Evolutionary conservation across 2,888 invertebrate genomes (phyloP).

Genomic region (Ametastegia equiseti): DNA sequence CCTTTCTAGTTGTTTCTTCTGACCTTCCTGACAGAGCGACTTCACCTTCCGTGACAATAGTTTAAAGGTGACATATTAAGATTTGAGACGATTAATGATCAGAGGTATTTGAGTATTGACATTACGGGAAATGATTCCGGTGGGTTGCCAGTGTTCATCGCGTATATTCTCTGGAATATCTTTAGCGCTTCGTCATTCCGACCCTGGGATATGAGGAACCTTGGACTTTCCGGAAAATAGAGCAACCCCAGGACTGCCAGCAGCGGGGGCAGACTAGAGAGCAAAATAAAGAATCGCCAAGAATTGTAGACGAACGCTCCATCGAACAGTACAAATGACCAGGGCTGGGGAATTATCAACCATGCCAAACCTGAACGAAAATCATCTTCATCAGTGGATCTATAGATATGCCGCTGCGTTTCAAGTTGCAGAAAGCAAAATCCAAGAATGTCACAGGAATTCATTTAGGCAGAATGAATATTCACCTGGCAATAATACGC

Average conservation of each 20-base stretch:
- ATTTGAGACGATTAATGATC: neutral
- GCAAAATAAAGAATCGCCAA: constrained; percentile 73
- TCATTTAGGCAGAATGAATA: constrained; percentile 27
- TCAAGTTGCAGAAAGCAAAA: constrained; percentile 27
- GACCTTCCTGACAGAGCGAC: neutral
- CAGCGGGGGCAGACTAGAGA: constrained; percentile 70
- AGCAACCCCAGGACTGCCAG: constrained; percentile 67
- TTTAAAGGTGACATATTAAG: constrained; percentile 1
- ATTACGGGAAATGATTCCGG: constrained; percentile 70
- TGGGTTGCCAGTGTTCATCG: constrained; percentile 68
- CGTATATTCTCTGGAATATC: constrained; percentile 68
- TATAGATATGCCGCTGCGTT: neutral
- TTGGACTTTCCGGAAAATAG: constrained; percentile 73
- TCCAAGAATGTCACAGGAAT: no score
- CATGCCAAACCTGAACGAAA: constrained; percentile 62
- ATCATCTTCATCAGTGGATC: neutral
- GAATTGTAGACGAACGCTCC: constrained; percentile 64
- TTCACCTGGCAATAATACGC: constrained; percentile 75
- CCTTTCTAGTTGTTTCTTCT: constrained; percentile 70
- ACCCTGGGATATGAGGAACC: constrained; percentile 70
- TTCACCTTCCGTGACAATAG: constrained; percentile 14
- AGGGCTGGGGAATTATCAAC: constrained; percentile 50
- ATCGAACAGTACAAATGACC: constrained; percentile 49
- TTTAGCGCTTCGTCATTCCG: constrained; percentile 69
- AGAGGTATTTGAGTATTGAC: neutral